These are phyloP conservation scores for Drosophila orosa DNA, from an alignment of 1,140 invertebrate species.

Conservation along the genomic window DNA sequence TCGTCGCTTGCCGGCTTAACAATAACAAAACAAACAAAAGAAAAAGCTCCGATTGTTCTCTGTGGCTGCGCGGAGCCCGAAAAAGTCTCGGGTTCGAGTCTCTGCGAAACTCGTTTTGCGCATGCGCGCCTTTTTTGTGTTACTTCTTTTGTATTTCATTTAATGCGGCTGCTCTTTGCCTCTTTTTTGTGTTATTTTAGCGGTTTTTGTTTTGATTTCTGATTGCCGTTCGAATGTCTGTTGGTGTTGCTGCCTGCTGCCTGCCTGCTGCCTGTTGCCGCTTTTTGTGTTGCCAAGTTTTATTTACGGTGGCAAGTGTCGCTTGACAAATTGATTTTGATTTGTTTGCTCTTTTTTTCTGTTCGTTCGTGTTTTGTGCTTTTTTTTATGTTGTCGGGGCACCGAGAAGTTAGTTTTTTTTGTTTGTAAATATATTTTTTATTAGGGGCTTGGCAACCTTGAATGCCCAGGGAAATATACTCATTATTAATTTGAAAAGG, in stretches of 20 bases:
- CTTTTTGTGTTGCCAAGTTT: conserved; percentile 48
- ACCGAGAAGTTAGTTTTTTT: conserved; percentile 10
- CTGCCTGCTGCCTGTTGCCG: conserved; percentile 38
- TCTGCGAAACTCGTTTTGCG: conserved; percentile 66
- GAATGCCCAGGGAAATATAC: conserved; percentile 24
- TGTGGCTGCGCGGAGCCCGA: conserved; percentile 1
- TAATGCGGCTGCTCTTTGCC: conserved; percentile 1
- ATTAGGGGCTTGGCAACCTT: conserved; percentile 27
- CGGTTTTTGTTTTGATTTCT: conserved; percentile 83
- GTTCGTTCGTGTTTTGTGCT: conserved; percentile 33
- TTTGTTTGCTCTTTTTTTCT: conserved; percentile 56
- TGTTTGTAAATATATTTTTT: too few relatives aligned
- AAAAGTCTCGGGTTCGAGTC: conserved; percentile 12
- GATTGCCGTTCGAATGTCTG: conserved; percentile 74
- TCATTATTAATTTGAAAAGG: conserved; percentile 21
- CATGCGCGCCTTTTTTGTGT: conserved; percentile 68
- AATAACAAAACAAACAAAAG: background rate
- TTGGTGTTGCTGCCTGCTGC: conserved; percentile 26
- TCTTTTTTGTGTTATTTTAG: conserved; percentile 78
- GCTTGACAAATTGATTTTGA: conserved; percentile 79
- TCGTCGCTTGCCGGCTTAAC: conserved; percentile 24
- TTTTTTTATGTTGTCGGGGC: conserved; percentile 11
- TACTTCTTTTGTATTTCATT: conserved; percentile 28
- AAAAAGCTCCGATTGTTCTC: conserved; percentile 48
- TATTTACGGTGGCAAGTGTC: conserved; percentile 78